phyloP scores from a whole-genome alignment of 2,113 vertebrate species.

The Vulpes vulpes region DNA sequence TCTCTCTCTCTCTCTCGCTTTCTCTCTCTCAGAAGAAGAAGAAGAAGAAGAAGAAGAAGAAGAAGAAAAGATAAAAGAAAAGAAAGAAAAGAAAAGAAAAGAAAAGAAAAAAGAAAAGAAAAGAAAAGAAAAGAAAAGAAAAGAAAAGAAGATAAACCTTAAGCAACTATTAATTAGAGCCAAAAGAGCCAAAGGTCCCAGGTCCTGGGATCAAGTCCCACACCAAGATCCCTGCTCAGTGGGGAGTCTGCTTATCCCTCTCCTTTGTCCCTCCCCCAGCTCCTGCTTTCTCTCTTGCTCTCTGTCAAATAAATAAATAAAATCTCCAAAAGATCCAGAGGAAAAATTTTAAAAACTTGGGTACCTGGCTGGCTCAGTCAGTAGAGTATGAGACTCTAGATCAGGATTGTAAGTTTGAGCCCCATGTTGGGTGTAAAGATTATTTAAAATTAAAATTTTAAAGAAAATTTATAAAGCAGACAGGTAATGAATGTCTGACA shows the following conservation, averaged over 20 bases:
- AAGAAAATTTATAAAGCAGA: constrained; percentile 14
- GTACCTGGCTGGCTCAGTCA: background rate
- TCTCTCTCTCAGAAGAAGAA: too few species aligned
- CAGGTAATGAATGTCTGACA: constrained; percentile 43
- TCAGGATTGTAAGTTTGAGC: background rate
- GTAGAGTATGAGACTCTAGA: background rate
- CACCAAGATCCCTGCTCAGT: background rate
- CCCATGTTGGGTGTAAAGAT: background rate
- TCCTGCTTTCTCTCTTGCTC: background rate
- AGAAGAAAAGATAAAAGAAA: too few species aligned
- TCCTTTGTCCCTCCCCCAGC: background rate
- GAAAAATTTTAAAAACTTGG: background rate
- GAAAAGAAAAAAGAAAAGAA: too few species aligned
- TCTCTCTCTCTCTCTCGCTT: too few species aligned
- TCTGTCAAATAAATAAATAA: background rate
- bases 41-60: too few species aligned
- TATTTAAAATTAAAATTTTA: background rate
- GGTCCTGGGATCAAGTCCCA: background rate
- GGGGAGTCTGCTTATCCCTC: background rate
- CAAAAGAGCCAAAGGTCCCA: background rate
- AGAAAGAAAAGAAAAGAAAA: too few species aligned
- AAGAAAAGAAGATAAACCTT: constrained; percentile 53
- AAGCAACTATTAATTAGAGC: constrained; percentile 26
- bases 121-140: background rate
- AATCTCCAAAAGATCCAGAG: constrained; percentile 5